Percentiles rank a stretch among this genome's conserved stretches.
Conservation (phyloP, 2,113 vertebrate genomes). For the Sylvietta virens region DNA sequence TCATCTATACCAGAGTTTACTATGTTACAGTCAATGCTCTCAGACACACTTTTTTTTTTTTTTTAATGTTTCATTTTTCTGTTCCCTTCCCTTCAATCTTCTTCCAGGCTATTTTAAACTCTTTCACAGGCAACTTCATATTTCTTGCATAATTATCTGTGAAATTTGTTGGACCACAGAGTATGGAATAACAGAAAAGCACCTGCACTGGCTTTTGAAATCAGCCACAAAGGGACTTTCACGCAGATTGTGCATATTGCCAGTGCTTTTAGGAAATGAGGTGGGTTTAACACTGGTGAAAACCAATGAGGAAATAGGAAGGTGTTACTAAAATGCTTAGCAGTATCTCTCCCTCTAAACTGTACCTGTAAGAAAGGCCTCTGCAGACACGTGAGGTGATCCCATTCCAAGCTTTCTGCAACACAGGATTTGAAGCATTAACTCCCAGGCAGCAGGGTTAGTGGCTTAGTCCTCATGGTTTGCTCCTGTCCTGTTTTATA, state of each 20-base stretch:
- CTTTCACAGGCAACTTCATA: background rate
- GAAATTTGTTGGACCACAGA: background rate
- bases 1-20: background rate
- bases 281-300: background rate
- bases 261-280: background rate
- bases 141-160: background rate
- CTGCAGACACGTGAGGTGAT: background rate
- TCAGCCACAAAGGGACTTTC: background rate
- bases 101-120: background rate
- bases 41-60: background rate
- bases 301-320: background rate
- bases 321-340: background rate
- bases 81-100: background rate
- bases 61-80: background rate
- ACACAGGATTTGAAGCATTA: background rate
- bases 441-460: background rate
- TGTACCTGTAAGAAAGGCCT: background rate
- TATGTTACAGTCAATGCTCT: background rate
- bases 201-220: background rate
- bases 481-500: background rate
- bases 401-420: background rate
- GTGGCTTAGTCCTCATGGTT: background rate
- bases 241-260: background rate
- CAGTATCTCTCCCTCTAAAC: background rate
- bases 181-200: background rate